Evolutionary conservation across 2,113 vertebrate species (phyloP).

Genomic region (Ophiodon elongatus): DNA sequence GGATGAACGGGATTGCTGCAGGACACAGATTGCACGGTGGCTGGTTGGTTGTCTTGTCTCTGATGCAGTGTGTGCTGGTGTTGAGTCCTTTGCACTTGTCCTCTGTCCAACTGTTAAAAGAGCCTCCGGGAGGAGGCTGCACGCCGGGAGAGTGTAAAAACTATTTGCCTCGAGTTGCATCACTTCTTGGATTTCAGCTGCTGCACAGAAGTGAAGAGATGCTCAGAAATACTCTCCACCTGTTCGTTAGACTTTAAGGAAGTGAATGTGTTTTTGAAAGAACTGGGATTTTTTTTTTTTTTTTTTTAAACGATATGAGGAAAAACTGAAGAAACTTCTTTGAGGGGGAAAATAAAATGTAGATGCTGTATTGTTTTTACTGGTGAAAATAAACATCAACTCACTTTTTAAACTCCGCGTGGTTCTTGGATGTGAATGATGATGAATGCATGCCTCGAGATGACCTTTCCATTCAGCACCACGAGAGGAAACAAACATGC

Average conservation of each 20-base stretch:
- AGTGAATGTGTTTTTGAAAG: slow-evolving; percentile 33
- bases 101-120: slow-evolving; percentile 17
- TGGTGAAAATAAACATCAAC: slow-evolving; percentile 57
- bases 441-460: not conserved
- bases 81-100: slow-evolving; percentile 55
- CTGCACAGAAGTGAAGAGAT: slow-evolving; percentile 30
- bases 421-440: slow-evolving; percentile 8
- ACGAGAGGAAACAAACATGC: not conserved
- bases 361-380: slow-evolving; percentile 54
- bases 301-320: slow-evolving; percentile 21
- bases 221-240: not conserved
- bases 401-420: slow-evolving; percentile 47
- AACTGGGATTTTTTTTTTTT: slow-evolving; percentile 20
- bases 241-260: not conserved
- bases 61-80: slow-evolving; percentile 36
- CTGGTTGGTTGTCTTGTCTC: not conserved
- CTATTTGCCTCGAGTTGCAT: not conserved
- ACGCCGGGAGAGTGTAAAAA: not conserved
- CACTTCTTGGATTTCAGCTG: slow-evolving; percentile 15
- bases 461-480: not conserved
- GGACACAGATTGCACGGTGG: slow-evolving; percentile 23
- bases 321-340: slow-evolving; percentile 6
- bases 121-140: slow-evolving; percentile 20
- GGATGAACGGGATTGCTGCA: not conserved
- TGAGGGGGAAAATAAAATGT: not conserved